Percentiles rank a stretch among this genome's conserved stretches.
These are phyloP conservation scores for Cheiracanthium punctorium DNA, from an alignment of 2,888 invertebrate species.

Conservation along the genomic window DNA sequence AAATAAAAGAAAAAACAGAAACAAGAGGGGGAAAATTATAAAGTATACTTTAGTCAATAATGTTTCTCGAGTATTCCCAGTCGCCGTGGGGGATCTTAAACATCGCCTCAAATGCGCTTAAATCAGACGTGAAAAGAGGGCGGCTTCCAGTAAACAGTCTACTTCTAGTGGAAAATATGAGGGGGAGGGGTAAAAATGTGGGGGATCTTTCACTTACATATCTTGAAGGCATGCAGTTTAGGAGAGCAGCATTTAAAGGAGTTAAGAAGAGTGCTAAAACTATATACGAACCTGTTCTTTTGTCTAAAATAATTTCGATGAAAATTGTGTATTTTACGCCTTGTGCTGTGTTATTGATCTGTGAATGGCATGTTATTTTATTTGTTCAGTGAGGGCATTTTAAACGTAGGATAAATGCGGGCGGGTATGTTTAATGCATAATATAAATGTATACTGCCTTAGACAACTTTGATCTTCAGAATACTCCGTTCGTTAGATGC, in stretches of 20 bases:
- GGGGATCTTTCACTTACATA: neutral
- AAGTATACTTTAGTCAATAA: neutral
- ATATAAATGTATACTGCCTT: too few species aligned
- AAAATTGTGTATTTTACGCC: too few species aligned
- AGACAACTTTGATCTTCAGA: too few species aligned
- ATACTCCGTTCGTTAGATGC: too few species aligned
- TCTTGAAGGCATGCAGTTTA: neutral
- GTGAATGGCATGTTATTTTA: too few species aligned
- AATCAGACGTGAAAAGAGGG: slow-evolving; percentile 6
- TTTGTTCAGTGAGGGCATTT: too few species aligned
- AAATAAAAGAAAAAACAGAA: too few species aligned
- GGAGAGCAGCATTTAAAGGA: neutral
- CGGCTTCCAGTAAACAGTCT: neutral
- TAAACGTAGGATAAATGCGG: too few species aligned
- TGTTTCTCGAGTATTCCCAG: neutral
- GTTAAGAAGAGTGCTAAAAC: neutral
- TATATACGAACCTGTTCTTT: too few species aligned
- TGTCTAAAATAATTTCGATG: too few species aligned
- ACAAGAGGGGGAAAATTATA: neutral
- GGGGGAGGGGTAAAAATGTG: neutral
- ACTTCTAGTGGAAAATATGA: neutral
- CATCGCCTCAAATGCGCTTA: neutral
- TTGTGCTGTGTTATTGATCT: too few species aligned
- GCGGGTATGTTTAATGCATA: too few species aligned
- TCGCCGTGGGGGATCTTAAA: neutral